Conservation (phyloP, 1,140 invertebrate genomes). For the Pectinophora gossypiella region DNA sequence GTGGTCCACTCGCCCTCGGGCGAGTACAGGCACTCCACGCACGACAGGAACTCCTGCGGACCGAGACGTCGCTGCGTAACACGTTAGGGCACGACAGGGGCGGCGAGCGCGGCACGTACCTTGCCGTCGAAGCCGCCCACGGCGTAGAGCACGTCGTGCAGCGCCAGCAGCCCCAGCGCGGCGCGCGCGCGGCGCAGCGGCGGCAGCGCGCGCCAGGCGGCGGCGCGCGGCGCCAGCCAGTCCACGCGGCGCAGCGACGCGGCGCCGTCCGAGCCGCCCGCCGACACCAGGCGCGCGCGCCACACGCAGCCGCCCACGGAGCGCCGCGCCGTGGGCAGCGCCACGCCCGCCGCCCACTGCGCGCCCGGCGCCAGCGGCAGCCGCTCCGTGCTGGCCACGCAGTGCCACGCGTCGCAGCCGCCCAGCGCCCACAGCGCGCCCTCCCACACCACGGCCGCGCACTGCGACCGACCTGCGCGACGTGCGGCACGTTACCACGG, state of each 20-base stretch:
- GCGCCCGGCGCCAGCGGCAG: slow-evolving; percentile 26
- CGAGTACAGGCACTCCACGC: slow-evolving; percentile 86
- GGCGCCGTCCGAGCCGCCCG: slow-evolving; percentile 85
- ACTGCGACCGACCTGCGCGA: slow-evolving; percentile 88
- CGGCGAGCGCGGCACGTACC: not conserved
- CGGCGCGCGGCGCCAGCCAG: slow-evolving; percentile 21
- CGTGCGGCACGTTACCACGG: slow-evolving; percentile 88
- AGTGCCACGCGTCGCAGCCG: slow-evolving; percentile 89
- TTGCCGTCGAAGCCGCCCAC: slow-evolving; percentile 88
- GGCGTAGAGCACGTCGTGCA: slow-evolving; percentile 83
- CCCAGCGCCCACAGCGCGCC: slow-evolving; percentile 85
- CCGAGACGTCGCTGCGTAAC: too few relatives aligned
- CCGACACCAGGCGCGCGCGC: slow-evolving; percentile 79
- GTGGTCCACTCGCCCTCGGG: slow-evolving; percentile 85
- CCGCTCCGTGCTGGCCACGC: slow-evolving; percentile 74
- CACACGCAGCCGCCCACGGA: slow-evolving; percentile 79
- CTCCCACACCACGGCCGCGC: slow-evolving; percentile 81
- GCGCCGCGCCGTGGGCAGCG: slow-evolving; percentile 79
- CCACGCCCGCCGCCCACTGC: slow-evolving; percentile 35
- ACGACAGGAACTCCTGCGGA: slow-evolving; percentile 82
- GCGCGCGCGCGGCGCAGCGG: slow-evolving; percentile 75
- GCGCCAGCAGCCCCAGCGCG: slow-evolving; percentile 84
- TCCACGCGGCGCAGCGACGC: slow-evolving; percentile 79
- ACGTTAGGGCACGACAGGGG: too few relatives aligned
- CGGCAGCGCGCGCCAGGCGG: slow-evolving; percentile 29